These are phyloP conservation scores for Scelioninae gen. 1 DNA, from an alignment of 2,888 invertebrate species.

Conservation along the genomic window DNA sequence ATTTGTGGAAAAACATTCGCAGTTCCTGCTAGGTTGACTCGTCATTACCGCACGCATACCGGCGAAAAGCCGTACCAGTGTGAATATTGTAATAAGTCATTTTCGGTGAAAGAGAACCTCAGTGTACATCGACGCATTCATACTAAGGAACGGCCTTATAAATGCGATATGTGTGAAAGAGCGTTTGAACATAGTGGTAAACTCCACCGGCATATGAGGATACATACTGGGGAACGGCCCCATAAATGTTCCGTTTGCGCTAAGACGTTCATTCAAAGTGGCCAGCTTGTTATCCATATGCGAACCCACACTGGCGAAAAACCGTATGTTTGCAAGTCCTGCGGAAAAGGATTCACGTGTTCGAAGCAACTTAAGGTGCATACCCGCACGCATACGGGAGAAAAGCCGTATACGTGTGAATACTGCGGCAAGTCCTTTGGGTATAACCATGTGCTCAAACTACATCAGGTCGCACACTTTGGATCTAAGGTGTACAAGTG, in stretches of 20 bases:
- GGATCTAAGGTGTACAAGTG: slow-evolving; percentile 97
- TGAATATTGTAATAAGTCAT: slow-evolving; percentile 96
- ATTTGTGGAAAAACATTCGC: slow-evolving; percentile 96
- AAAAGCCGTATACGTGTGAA: slow-evolving; percentile 95
- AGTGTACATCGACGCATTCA: slow-evolving; percentile 95
- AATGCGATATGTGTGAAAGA: too few relatives aligned
- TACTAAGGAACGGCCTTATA: slow-evolving; percentile 95
- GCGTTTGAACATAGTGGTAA: slow-evolving; percentile 97
- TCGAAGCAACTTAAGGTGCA: slow-evolving; percentile 96
- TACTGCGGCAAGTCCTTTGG: slow-evolving; percentile 96
- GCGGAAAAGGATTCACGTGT: slow-evolving; percentile 96
- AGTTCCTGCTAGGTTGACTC: slow-evolving; percentile 92
- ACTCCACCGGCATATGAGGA: slow-evolving; percentile 94
- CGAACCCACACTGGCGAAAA: slow-evolving; percentile 95
- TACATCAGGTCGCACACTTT: slow-evolving; percentile 95
- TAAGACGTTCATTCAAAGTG: slow-evolving; percentile 96
- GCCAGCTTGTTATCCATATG: slow-evolving; percentile 95
- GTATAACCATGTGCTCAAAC: slow-evolving; percentile 94
- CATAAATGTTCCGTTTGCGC: slow-evolving; percentile 94
- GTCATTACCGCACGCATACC: slow-evolving; percentile 95
- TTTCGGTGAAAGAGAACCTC: slow-evolving; percentile 96
- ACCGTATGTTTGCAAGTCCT: slow-evolving; percentile 91
- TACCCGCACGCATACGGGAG: slow-evolving; percentile 95
- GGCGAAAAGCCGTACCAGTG: slow-evolving; percentile 96
- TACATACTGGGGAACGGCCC: slow-evolving; percentile 95